A percentile compares a stretch with the other conserved stretches of the same genome.
These are phyloP conservation scores for Lithophane socia DNA, from an alignment of 2,888 invertebrate genomes.

Conservation along the genomic window DNA sequence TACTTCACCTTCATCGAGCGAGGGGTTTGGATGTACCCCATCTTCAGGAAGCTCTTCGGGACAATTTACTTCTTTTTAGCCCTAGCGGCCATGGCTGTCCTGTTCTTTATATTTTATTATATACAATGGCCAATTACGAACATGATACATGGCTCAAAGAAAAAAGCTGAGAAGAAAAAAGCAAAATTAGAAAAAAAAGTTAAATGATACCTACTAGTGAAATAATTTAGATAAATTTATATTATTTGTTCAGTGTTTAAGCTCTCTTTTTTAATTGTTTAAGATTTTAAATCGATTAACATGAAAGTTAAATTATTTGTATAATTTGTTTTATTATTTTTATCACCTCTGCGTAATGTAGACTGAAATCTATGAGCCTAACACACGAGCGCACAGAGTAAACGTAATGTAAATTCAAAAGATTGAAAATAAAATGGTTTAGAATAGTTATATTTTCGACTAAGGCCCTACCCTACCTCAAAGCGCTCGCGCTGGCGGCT, in stretches of 20 bases:
- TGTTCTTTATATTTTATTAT: conserved; percentile 71
- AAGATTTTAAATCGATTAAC: not conserved
- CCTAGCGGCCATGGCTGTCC: conserved; percentile 43
- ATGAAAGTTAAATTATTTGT: not conserved
- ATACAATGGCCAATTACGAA: conserved; percentile 77
- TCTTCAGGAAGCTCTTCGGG: conserved; percentile 74
- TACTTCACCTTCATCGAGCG: conserved; percentile 78
- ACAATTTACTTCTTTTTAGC: conserved; percentile 74
- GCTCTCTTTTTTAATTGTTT: conserved; percentile 1
- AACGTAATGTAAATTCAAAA: too few species aligned
- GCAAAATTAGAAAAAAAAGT: conserved; percentile 51
- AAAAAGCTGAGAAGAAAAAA: conserved; percentile 36
- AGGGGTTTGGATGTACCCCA: conserved; percentile 82
- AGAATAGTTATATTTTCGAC: too few species aligned
- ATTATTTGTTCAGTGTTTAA: not conserved
- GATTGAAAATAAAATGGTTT: too few species aligned
- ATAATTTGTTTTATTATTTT: not conserved
- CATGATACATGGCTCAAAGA: conserved; percentile 65
- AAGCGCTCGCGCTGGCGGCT: too few species aligned
- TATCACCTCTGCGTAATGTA: not conserved
- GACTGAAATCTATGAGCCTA: not conserved
- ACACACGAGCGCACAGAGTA: too few species aligned
- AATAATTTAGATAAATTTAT: not conserved
- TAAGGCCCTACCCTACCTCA: too few species aligned
- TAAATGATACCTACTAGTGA: conserved; percentile 28